These are phyloP conservation scores for Paramormyrops kingsleyae DNA, from an alignment of 2,113 vertebrate species.

Conservation along the genomic window DNA sequence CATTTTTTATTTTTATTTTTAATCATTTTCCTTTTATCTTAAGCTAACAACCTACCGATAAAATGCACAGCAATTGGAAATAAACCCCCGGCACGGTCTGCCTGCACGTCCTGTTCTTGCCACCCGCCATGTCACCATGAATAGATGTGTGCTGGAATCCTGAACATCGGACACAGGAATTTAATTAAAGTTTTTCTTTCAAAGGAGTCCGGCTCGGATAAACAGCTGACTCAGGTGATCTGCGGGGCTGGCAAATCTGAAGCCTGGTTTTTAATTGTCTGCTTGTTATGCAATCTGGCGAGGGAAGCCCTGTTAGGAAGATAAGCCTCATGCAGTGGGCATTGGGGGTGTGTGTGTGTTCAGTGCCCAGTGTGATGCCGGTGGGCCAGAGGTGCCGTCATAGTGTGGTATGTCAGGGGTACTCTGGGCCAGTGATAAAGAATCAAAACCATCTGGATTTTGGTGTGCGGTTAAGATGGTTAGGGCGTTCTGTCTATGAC, in stretches of 20 bases:
- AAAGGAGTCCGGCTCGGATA: conserved; percentile 22
- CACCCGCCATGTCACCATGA: conserved; percentile 10
- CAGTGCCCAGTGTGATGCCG: neutral
- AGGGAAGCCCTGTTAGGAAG: neutral
- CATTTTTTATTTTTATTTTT: neutral
- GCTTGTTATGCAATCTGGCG: neutral
- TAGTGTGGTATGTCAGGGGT: neutral
- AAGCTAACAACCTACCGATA: neutral
- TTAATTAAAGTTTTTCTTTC: conserved; percentile 24
- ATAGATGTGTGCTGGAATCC: conserved; percentile 12
- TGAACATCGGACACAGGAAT: conserved; percentile 18
- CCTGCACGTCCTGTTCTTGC: conserved; percentile 9
- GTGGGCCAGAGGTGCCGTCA: neutral
- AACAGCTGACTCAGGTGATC: neutral
- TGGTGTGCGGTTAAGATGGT: neutral
- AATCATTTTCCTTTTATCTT: neutral
- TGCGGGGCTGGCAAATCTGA: neutral
- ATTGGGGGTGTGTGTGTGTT: neutral
- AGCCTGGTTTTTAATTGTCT: neutral
- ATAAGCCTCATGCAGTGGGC: neutral
- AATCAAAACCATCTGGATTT: neutral
- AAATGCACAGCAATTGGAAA: neutral
- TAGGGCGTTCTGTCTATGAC: neutral
- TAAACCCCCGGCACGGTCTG: neutral
- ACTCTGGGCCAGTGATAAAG: neutral